These are phyloP conservation scores for Drosophila nigromelanica DNA, from an alignment of 1,140 invertebrate species.

Conservation along the genomic window DNA sequence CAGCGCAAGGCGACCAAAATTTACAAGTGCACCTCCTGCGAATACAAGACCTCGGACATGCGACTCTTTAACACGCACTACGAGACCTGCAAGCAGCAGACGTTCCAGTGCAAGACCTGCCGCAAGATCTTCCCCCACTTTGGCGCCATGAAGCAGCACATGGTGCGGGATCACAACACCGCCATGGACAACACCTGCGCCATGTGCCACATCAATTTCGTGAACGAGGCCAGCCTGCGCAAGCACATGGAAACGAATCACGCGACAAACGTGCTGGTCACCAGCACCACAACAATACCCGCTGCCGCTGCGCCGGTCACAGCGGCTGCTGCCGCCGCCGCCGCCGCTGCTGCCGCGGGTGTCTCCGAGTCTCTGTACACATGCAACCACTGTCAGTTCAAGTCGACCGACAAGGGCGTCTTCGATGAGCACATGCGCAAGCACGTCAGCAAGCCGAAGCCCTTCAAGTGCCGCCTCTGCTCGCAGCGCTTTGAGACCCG, in stretches of 20 bases:
- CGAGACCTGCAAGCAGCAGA: conserved; percentile 83
- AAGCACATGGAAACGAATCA: conserved; percentile 83
- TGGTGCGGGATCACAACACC: conserved; percentile 78
- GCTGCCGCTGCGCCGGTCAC: conserved; percentile 64
- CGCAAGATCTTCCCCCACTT: conserved; percentile 82
- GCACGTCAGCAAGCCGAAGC: conserved; percentile 77
- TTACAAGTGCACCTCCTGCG: conserved; percentile 83
- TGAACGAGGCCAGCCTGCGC: conserved; percentile 76
- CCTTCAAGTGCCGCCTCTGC: conserved; percentile 83
- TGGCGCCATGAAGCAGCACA: conserved; percentile 80
- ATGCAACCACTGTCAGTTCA: conserved; percentile 82
- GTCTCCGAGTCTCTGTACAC: conserved; percentile 62
- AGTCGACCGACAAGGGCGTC: conserved; percentile 75
- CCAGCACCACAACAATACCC: conserved; percentile 78
- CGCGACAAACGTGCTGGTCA: conserved; percentile 79
- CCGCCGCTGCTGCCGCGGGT: conserved; percentile 45
- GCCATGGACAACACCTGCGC: conserved; percentile 80
- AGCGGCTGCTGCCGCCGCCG: conserved; percentile 55
- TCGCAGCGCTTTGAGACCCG: conserved; percentile 81
- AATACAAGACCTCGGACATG: conserved; percentile 83
- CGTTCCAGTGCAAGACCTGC: conserved; percentile 82
- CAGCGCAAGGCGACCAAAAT: conserved; percentile 80
- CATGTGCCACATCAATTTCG: conserved; percentile 82
- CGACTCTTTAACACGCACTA: conserved; percentile 81
- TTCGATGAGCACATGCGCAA: conserved; percentile 82